A percentile compares a stretch with the other conserved stretches of the same genome.
These are phyloP conservation scores for Pammene aurita DNA, from an alignment of 2,888 invertebrate species.

Conservation along the genomic window DNA sequence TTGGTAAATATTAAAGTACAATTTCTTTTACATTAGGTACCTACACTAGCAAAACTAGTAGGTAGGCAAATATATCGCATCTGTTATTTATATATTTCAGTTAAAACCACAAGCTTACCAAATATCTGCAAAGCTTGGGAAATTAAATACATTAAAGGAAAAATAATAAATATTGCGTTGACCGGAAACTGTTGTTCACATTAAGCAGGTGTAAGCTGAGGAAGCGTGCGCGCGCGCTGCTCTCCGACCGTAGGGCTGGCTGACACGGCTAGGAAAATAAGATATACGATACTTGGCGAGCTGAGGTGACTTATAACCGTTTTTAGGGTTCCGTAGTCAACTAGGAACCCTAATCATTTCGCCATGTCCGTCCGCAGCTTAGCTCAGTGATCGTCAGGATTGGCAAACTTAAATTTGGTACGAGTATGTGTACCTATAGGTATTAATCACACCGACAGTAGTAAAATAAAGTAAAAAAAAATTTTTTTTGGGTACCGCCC, in stretches of 20 bases:
- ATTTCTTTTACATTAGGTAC: too few species aligned
- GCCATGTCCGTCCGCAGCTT: too few species aligned
- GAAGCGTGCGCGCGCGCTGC: constrained; percentile 50
- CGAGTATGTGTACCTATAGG: too few species aligned
- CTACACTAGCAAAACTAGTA: too few species aligned
- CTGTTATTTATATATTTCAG: constrained; percentile 13
- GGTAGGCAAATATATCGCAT: background rate
- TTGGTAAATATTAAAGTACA: too few species aligned
- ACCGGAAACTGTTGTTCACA: constrained; percentile 59
- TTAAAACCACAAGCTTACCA: constrained; percentile 20
- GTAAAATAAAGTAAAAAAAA: too few species aligned
- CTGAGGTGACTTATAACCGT: background rate
- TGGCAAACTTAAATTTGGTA: too few species aligned
- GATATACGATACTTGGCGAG: background rate
- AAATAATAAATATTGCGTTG: constrained; percentile 40
- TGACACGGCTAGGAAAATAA: constrained; percentile 2
- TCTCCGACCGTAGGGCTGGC: constrained; percentile 30
- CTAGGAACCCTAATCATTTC: too few species aligned
- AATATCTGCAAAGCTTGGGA: constrained; percentile 37
- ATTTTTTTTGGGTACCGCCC: too few species aligned
- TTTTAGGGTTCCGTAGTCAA: too few species aligned
- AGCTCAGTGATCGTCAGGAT: too few species aligned
- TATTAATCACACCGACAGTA: too few species aligned
- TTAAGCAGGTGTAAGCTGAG: constrained; percentile 64
- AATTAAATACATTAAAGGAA: constrained; percentile 41